Base-by-base conservation (phyloP, 2,888 invertebrate genomes). In the Cheilosia pagana region DNA sequence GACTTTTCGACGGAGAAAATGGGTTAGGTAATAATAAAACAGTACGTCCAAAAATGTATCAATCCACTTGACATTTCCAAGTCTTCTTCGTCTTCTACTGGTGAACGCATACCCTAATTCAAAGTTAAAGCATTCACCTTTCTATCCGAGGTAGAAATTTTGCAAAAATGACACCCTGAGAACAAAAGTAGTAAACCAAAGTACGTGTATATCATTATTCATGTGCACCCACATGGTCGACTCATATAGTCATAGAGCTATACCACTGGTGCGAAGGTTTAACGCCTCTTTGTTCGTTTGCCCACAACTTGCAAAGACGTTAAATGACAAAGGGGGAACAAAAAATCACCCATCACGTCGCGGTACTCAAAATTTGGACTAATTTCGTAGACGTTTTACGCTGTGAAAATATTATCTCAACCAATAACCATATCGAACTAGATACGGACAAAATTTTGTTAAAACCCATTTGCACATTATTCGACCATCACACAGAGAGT, bases 181-280 rank as follows among this genome's bases (percentile, higher is more conserved):
- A 63, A 63, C 50, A 41, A 57, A 68, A 62, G 62, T 41, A 68
- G 23, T 52, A 60, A 68, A 21, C 23, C 16, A 41, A 3, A 41
- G 43, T 77, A 77, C 77, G 77, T 77, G 77, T 62, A 62, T 60
- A 45, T 45, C 41, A 68, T 76, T 68, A 68, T 76, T 76, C 68
- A 77, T 77, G 68, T 55, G 60, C 60, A n/a, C 67, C 60, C 14
- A 60, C 76, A 68, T 25, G 60, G 60, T 68, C 67, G 31, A 21
- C 19, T 45, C n/a, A 48, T 14, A n/a, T n/a, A n/a, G n/a, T n/a
- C n/a, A n/a, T n/a, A n/a, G n/a, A 45, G 14, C 7, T 16, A 28
- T 23, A 0, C 59, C 16, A 16, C 57, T 21, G 19, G 14, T 57
- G 25, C 21, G 75, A 65, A 75, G 75, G 63, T 57, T 74, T 57